These are phyloP conservation scores for Arge pagana DNA, from an alignment of 2,888 invertebrate genomes.

Conservation along the genomic window DNA sequence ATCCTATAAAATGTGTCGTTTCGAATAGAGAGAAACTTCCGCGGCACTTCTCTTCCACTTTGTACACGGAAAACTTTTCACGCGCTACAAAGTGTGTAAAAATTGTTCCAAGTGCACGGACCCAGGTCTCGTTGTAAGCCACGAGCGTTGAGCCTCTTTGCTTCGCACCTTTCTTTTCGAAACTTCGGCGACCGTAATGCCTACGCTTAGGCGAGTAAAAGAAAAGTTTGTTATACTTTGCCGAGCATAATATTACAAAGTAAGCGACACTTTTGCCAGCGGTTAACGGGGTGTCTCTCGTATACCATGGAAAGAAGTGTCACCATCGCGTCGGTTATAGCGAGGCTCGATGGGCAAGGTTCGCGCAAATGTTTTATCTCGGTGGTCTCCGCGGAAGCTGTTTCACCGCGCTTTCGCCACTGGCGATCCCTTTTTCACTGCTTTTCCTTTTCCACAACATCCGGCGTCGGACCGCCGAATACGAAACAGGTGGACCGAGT, in stretches of 20 bases:
- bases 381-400: neutral
- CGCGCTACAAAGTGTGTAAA: too few species aligned
- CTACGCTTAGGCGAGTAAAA: conserved; percentile 3
- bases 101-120: neutral
- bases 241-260: conserved; percentile 18
- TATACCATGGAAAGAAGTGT: conserved; percentile 8
- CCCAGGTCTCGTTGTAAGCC: neutral
- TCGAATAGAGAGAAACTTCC: too few species aligned
- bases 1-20: too few species aligned
- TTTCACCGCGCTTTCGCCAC: too few species aligned
- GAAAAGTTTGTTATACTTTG: conserved; percentile 16
- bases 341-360: too few species aligned
- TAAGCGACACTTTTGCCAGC: conserved; percentile 20
- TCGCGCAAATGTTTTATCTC: conserved; percentile 17
- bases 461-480: conserved; percentile 18
- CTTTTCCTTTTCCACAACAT: too few species aligned
- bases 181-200: conserved; percentile 4
- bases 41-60: too few species aligned
- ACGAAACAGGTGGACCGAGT: conserved; percentile 17
- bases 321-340: neutral
- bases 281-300: conserved; percentile 15
- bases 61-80: too few species aligned
- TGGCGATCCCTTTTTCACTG: too few species aligned
- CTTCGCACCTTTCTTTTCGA: neutral
- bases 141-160: too few species aligned